Percentiles rank a stretch among this genome's conserved stretches.
Conservation (phyloP, 2,888 invertebrate genomes). For the Brachyptera putata region DNA sequence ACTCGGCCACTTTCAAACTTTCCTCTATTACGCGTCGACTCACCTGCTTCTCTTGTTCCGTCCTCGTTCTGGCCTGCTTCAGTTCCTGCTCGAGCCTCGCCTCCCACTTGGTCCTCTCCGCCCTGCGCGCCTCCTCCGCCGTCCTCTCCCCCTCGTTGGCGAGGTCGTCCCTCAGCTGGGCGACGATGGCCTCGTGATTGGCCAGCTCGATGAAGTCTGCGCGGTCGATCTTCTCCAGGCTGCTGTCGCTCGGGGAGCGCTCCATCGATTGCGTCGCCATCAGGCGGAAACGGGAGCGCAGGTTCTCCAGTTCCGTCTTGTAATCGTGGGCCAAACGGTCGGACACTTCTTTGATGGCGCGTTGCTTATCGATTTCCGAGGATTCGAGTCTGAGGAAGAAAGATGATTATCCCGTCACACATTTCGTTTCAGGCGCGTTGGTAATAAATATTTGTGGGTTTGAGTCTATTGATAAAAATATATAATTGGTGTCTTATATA, state of each 20-base stretch:
- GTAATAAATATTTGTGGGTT: too few species aligned
- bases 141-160: slow-evolving; percentile 54
- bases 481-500: too few species aligned
- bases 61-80: slow-evolving; percentile 47
- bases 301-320: slow-evolving; percentile 71
- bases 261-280: slow-evolving; percentile 71
- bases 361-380: slow-evolving; percentile 50
- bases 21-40: too few species aligned
- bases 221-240: slow-evolving; percentile 68
- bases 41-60: slow-evolving; percentile 54
- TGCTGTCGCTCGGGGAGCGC: slow-evolving; percentile 71
- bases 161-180: slow-evolving; percentile 63
- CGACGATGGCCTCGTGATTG: slow-evolving; percentile 62
- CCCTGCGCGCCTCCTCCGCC: slow-evolving; percentile 46
- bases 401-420: too few species aligned
- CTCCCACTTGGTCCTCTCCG: slow-evolving; percentile 52
- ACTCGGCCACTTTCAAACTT: too few species aligned
- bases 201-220: slow-evolving; percentile 54
- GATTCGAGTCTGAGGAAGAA: slow-evolving; percentile 33
- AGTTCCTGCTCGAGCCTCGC: slow-evolving; percentile 47
- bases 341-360: slow-evolving; percentile 61
- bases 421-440: too few species aligned
- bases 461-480: too few species aligned
- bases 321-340: slow-evolving; percentile 68
- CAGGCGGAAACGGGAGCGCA: slow-evolving; percentile 67